Percentiles rank a stretch among this genome's conserved stretches.
These are phyloP conservation scores for Netelia inedita DNA, from an alignment of 2,888 invertebrate genomes.

Conservation along the genomic window DNA sequence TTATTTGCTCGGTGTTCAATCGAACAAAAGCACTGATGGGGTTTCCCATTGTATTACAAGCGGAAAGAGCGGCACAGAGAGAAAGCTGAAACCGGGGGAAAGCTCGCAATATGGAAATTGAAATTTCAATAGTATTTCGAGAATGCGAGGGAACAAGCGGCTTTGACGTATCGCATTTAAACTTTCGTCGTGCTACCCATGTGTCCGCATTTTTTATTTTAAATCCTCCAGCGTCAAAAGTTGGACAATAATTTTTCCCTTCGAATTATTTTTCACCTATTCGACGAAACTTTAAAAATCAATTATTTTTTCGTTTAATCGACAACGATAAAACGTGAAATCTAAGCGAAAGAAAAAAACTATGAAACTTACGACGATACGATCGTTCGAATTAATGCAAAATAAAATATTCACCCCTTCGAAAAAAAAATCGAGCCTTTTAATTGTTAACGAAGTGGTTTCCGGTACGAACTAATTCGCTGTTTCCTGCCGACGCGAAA, in stretches of 20 bases:
- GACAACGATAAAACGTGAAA: too few species aligned
- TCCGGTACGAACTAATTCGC: constrained; percentile 29
- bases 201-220: constrained; percentile 24
- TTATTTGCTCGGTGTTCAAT: constrained; percentile 41
- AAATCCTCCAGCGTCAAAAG: neutral
- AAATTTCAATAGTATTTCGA: constrained; percentile 49
- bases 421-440: neutral
- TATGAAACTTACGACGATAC: too few species aligned
- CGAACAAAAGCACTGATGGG: constrained; percentile 46
- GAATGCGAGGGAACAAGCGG: constrained; percentile 4
- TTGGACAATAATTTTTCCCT: neutral
- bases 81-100: neutral
- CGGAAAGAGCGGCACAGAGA: constrained; percentile 20
- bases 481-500: constrained; percentile 14
- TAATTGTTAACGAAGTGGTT: neutral
- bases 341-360: too few species aligned
- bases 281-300: too few species aligned
- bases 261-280: too few species aligned
- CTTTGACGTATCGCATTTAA: constrained; percentile 40
- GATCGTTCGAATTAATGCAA: neutral
- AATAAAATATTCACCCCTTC: neutral
- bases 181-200: neutral
- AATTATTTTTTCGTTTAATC: too few species aligned
- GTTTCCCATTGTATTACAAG: constrained; percentile 47
- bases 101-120: constrained; percentile 60